Evolutionary conservation across 2,888 invertebrate species (phyloP).

Genomic region (Apoda limacodes): DNA sequence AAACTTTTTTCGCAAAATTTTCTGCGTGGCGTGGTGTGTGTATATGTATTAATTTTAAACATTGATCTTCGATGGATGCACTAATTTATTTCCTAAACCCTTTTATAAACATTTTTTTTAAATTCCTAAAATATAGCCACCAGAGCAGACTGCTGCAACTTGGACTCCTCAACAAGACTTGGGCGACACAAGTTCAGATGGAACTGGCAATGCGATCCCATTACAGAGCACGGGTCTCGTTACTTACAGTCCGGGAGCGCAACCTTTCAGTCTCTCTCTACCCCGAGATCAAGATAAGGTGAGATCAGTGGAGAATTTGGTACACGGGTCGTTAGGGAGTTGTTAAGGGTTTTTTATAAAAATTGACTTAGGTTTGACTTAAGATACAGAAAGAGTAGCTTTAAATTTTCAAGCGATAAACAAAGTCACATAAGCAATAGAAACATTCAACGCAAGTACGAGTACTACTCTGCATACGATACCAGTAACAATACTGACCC

Average conservation of each 20-base stretch:
- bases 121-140: slow-evolving; percentile 25
- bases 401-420: slow-evolving; percentile 2
- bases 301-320: slow-evolving; percentile 22
- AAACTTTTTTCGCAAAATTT: no score
- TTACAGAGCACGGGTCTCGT: slow-evolving; percentile 26
- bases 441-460: slow-evolving; percentile 1
- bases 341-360: no score
- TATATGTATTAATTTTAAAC: no score
- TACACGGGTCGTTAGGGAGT: slow-evolving; percentile 42
- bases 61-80: no score
- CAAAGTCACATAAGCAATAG: slow-evolving; percentile 3
- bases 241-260: slow-evolving; percentile 60
- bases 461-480: no score
- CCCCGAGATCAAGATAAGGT: slow-evolving; percentile 73
- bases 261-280: slow-evolving; percentile 81
- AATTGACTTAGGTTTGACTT: no score
- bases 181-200: slow-evolving; percentile 73
- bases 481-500: slow-evolving; percentile 46
- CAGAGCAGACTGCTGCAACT: slow-evolving; percentile 34
- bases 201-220: slow-evolving; percentile 31
- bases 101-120: neutral
- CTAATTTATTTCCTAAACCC: neutral
- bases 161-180: slow-evolving; percentile 92
- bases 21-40: no score
- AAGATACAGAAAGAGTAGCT: no score